Conservation (phyloP, 2,797 vertebrate species). For the Urophycis tenuis region DNA sequence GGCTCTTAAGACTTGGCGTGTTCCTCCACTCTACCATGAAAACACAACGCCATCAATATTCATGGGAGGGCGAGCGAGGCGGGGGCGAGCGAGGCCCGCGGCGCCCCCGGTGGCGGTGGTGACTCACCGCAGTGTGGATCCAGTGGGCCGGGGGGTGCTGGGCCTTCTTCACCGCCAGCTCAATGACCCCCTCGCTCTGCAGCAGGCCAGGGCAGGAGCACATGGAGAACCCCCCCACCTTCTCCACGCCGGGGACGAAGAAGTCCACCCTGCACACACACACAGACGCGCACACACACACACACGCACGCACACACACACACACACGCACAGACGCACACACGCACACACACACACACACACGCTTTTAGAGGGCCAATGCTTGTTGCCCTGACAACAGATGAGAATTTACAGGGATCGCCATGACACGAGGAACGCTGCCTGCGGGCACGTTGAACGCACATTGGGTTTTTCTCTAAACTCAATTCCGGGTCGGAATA, state of each 20-base stretch:
- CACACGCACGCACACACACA: slow-evolving; percentile 23
- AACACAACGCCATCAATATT: not conserved
- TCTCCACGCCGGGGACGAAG: slow-evolving; percentile 84
- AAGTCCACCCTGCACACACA: slow-evolving; percentile 83
- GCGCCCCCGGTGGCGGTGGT: too few species aligned
- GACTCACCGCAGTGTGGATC: slow-evolving; percentile 82
- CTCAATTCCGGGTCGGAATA: not conserved
- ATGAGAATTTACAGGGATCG: not conserved
- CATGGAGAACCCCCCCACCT: slow-evolving; percentile 91
- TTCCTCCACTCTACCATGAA: not conserved
- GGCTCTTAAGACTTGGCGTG: not conserved
- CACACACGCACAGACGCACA: slow-evolving; percentile 12
- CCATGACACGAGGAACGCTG: not conserved
- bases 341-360: slow-evolving; percentile 20
- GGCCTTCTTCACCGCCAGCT: slow-evolving; percentile 85
- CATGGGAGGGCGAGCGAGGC: not conserved
- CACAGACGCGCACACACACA: slow-evolving; percentile 11
- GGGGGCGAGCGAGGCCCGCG: too few species aligned
- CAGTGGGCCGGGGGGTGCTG: slow-evolving; percentile 87
- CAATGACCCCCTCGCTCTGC: slow-evolving; percentile 77
- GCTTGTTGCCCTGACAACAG: slow-evolving; percentile 3
- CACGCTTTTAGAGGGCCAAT: not conserved
- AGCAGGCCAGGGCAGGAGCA: slow-evolving; percentile 86
- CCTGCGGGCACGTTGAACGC: not conserved
- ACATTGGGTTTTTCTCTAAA: not conserved